phyloP scores from a whole-genome alignment of 2,888 invertebrate genomes.

The Diabrotica balteata region DNA sequence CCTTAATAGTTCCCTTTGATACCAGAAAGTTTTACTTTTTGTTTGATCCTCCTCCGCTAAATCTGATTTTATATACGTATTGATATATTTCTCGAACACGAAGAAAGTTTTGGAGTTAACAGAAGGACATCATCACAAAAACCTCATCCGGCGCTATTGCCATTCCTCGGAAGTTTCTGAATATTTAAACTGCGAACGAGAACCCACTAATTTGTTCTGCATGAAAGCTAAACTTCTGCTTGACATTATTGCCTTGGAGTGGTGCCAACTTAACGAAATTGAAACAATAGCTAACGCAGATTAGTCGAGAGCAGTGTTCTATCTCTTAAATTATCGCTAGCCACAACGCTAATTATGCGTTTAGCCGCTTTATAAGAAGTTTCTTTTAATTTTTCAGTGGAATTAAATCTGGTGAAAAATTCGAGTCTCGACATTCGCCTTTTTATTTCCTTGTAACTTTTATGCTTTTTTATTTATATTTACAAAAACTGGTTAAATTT shows the following conservation, averaged over 20 bases:
- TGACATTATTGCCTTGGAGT: conserved; percentile 56
- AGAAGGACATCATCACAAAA: conserved; percentile 40
- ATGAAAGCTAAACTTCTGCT: conserved; percentile 55
- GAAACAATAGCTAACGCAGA: conserved; percentile 57
- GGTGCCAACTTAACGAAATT: conserved; percentile 56
- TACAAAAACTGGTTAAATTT: too few relatives aligned
- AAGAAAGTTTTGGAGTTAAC: conserved; percentile 24
- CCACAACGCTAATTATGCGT: conserved; percentile 30
- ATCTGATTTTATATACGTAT: conserved; percentile 6
- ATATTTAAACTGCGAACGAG: conserved; percentile 52
- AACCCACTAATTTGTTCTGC: conserved; percentile 57
- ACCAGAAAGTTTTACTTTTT: too few relatives aligned
- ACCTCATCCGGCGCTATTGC: conserved; percentile 38
- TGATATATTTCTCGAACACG: conserved; percentile 10
- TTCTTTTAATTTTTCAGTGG: conserved; percentile 2
- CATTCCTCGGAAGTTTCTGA: conserved; percentile 48
- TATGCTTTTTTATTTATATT: too few relatives aligned
- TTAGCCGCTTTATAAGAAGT: not conserved
- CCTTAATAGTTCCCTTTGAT: too few relatives aligned
- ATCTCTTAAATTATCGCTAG: conserved; percentile 30
- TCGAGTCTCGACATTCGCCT: not conserved
- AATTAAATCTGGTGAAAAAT: conserved; percentile 8
- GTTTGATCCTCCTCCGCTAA: not conserved
- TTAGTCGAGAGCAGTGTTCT: conserved; percentile 44
- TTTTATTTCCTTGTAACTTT: too few relatives aligned